Evolutionary conservation across 2,888 invertebrate species (phyloP).

Genomic region (Drosophila subquinaria): DNA sequence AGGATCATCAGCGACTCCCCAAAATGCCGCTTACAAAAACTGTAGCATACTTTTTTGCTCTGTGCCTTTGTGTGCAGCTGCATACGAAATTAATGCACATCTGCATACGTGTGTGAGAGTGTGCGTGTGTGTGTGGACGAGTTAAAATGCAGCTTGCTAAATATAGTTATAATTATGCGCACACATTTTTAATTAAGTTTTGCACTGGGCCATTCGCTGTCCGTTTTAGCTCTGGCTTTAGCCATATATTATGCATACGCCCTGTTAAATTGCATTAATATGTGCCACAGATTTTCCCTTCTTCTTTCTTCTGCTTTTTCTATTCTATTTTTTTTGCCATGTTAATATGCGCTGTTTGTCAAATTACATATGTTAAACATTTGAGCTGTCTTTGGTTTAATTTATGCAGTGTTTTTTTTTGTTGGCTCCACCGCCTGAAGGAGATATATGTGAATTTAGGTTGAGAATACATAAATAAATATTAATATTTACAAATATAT

Average conservation of each 20-base stretch:
- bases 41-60: conserved; percentile 70
- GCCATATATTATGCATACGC: conserved; percentile 78
- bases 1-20: conserved; percentile 68
- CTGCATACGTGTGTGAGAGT: conserved; percentile 28
- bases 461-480: conserved; percentile 13
- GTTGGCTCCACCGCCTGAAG: conserved; percentile 15
- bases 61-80: conserved; percentile 69
- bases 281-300: conserved; percentile 35
- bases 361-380: conserved; percentile 74
- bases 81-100: conserved; percentile 74
- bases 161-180: conserved; percentile 81
- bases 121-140: conserved; percentile 31
- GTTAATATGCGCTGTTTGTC: conserved; percentile 42
- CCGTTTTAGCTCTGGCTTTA: conserved; percentile 56
- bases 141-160: conserved; percentile 64
- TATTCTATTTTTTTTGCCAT: background rate
- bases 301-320: conserved; percentile 11
- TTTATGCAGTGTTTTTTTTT: conserved; percentile 42
- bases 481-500: background rate
- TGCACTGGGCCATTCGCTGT: conserved; percentile 46
- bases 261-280: conserved; percentile 78
- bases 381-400: conserved; percentile 54
- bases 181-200: conserved; percentile 81
- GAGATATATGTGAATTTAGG: conserved; percentile 37
- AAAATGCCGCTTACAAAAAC: conserved; percentile 69